phyloP scores from a whole-genome alignment of 1,140 invertebrate genomes.

The Polyergus mexicanus region DNA sequence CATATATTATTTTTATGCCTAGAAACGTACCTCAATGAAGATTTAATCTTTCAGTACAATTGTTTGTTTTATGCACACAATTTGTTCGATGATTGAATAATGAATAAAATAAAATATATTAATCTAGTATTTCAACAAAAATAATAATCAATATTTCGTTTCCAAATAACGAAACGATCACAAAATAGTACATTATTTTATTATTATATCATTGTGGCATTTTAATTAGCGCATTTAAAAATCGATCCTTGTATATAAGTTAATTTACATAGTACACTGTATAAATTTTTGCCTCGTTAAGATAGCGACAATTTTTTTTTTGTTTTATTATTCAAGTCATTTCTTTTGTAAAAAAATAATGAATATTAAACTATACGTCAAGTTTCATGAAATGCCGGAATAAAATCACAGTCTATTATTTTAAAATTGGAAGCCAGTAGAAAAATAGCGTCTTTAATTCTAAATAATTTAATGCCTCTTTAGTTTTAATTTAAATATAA shows the following conservation, averaged over 20 bases:
- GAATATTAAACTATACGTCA: neutral
- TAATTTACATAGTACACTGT: neutral
- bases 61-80: neutral
- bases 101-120: constrained; percentile 3
- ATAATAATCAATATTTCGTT: too few species aligned
- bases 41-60: neutral
- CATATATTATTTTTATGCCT: neutral
- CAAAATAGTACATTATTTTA: neutral
- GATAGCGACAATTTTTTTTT: neutral
- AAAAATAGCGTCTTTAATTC: neutral
- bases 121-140: too few species aligned
- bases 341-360: neutral
- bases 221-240: constrained; percentile 2
- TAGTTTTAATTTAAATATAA: neutral
- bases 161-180: neutral
- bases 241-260: neutral
- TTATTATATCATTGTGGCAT: neutral
- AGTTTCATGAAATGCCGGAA: neutral
- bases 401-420: constrained; percentile 9
- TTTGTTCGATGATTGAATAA: neutral
- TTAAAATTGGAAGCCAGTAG: neutral
- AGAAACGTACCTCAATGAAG: neutral
- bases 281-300: neutral
- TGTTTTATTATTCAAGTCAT: neutral
- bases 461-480: neutral